Evolutionary conservation across 2,888 invertebrate species (phyloP), one percentile per base, ranked within the genome.

Genomic region (Drosophila atroscutellata): DNA sequence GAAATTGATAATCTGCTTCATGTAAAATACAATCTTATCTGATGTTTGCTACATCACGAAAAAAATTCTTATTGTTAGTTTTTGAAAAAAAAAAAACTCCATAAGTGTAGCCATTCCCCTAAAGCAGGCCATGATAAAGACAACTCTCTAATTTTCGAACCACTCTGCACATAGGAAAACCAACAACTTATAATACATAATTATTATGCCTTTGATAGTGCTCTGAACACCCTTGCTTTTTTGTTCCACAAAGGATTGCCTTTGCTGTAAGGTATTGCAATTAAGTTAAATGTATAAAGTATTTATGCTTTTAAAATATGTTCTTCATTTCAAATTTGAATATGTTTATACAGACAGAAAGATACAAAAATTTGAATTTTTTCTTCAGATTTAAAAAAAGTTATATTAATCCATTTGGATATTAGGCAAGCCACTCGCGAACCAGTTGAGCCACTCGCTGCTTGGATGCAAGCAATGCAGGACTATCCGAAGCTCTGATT

Each of bases 381-480:
- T 39, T n/a, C 32, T 32, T 2, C 3, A 9, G n/a, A 39, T n/a
- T 39, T 11, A n/a, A n/a, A 39, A n/a, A 4, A 36, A 4, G 2
- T 7, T 34, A 2, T 20, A 5, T 42, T 42, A 47, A n/a, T 30
- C 11, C 13, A 15, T 11, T 18, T 13, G 15, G 13, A 45, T 2
- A 3, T 57, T 68, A 68, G 26, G 66, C 64, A 11, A 91, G 70
- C 92, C 92, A 92, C 45, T 81, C 26, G 8, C 65, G 74, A 26
- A 92, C 89, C 7, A 91, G 65, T 7, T 72, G 30, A 2, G 65
- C 69, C 4, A 92, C 37, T 65, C 52, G 78, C 5, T 71, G 9
- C 71, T 92, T 92, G 4, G 89, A 71, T 4, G 81, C 83, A 26
- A 39, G 64, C 81, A 91, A 61, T 34, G 66, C 89, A 4, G 73